Evolutionary conservation across 1,140 invertebrate genomes (phyloP), one percentile per base, ranked within the genome.

Genomic region (Trypoxylus dichotomus): DNA sequence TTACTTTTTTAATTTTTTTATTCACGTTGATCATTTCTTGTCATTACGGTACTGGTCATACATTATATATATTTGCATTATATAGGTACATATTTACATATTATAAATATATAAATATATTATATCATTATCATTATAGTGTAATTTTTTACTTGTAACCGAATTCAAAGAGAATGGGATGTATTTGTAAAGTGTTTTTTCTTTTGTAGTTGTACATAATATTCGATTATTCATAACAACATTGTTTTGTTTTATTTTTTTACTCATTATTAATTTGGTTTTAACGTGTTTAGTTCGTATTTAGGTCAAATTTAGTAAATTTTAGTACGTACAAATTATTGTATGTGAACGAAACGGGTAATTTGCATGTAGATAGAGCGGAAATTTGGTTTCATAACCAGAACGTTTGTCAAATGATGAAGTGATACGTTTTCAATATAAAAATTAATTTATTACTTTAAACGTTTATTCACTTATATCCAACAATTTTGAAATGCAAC

Each of bases 41-140:
- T 83, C 83, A 84, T 83, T 78, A 79, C 77, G 83, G 81, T 84
- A 83, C 83, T 84, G 82, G 83, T 84, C 83, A 83, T 83, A 74
- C 60, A 68, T 68, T 54, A 54, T 43, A 76, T 47, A 37, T 76
- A 60, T 76, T 37, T 60, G 47, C 41, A 43, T 54, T 74, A 58
- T 47, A 47, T 58, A 43, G 43, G 27, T 24, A 76, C 60, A 37
- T 37, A 37, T 60, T 37, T 47, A 37, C 75, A 60, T 58, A 54
- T 54, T 60, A 54, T 47, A 76, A 76, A 37, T 76, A 37, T 47
- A 47, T 37, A 47, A 60, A 54, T 54, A 42, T 54, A 74, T 32
- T 75, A 75, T 42, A 42, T 75, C 32, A 75, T 75, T 32, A 47
- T 58, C 75, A 37, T 58, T 58, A 58, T 76, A 54, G 75, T 58